Conservation (phyloP, 2,888 invertebrate genomes). For the Nematopogon swammerdamellus region DNA sequence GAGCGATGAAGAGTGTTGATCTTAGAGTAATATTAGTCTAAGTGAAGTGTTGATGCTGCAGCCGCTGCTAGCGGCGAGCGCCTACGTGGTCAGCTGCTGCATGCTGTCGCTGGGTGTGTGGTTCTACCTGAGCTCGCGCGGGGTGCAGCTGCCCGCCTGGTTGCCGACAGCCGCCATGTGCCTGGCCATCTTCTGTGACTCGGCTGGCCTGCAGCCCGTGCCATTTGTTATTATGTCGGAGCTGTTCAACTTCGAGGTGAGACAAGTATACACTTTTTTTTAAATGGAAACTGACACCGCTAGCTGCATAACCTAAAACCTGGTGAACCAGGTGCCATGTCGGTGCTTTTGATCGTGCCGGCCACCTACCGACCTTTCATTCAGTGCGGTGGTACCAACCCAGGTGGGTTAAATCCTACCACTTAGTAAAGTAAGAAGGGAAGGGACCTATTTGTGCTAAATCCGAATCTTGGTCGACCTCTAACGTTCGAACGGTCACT, state of each 20-base stretch:
- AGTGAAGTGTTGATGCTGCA: constrained; percentile 16
- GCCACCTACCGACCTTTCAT: background rate
- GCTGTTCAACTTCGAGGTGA: constrained; percentile 43
- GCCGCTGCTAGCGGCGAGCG: constrained; percentile 36
- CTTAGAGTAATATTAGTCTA: background rate
- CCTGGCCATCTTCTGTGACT: constrained; percentile 41
- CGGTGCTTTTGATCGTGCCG: too few relatives aligned
- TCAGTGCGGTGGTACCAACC: too few relatives aligned
- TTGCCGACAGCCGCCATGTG: constrained; percentile 43
- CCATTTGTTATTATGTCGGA: constrained; percentile 48
- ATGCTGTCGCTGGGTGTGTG: constrained; percentile 35
- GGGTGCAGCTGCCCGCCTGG: constrained; percentile 41
- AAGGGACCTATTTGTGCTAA: too few relatives aligned
- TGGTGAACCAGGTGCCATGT: too few relatives aligned
- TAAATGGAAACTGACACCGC: too few relatives aligned
- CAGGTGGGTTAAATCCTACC: too few relatives aligned
- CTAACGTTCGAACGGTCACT: too few relatives aligned
- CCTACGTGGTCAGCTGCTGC: constrained; percentile 35
- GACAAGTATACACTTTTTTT: constrained; percentile 12
- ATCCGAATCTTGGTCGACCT: background rate
- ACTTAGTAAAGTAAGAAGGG: too few relatives aligned
- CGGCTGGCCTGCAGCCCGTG: constrained; percentile 46
- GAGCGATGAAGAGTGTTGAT: background rate
- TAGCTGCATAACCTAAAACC: background rate
- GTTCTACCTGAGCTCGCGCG: constrained; percentile 37